These are phyloP conservation scores for Operophtera brumata DNA, from an alignment of 2,888 invertebrate species.

Conservation along the genomic window DNA sequence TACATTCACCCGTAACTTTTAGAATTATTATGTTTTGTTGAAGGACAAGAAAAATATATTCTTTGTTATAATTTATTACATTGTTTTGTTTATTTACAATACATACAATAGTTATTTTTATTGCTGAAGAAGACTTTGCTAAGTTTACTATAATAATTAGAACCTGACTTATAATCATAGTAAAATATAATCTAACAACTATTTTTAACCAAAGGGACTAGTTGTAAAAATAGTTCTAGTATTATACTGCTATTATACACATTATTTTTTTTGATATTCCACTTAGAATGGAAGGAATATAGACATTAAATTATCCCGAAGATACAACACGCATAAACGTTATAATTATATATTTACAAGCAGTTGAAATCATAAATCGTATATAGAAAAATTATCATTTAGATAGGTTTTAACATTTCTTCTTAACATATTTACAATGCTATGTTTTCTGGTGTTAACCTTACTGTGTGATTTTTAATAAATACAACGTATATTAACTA, in stretches of 20 bases:
- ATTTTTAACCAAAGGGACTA: constrained; percentile 71
- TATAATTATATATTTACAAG: constrained; percentile 61
- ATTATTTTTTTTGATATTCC: constrained; percentile 44
- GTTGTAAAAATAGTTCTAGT: constrained; percentile 75
- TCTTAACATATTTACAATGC: constrained; percentile 76
- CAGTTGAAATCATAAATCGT: constrained; percentile 57
- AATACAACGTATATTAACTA: constrained; percentile 73
- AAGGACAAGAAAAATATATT: constrained; percentile 76
- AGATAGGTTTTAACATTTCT: constrained; percentile 48
- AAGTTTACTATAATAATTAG: constrained; percentile 58
- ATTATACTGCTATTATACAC: constrained; percentile 54
- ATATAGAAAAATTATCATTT: constrained; percentile 64
- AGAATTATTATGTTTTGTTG: constrained; percentile 55
- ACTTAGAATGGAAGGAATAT: constrained; percentile 25
- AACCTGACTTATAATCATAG: constrained; percentile 54
- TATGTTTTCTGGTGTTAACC: constrained; percentile 78
- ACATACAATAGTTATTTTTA: constrained; percentile 64
- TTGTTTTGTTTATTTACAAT: constrained; percentile 74
- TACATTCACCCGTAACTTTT: constrained; percentile 52
- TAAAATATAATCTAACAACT: constrained; percentile 67
- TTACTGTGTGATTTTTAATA: constrained; percentile 80
- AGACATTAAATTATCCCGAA: constrained; percentile 24
- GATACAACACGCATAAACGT: constrained; percentile 27
- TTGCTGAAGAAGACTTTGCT: constrained; percentile 75
- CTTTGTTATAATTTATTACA: constrained; percentile 69